A percentile compares a stretch with the other conserved stretches of the same genome.
Conservation (phyloP, 2,888 invertebrate species). For the Ochropleura plecta region DNA sequence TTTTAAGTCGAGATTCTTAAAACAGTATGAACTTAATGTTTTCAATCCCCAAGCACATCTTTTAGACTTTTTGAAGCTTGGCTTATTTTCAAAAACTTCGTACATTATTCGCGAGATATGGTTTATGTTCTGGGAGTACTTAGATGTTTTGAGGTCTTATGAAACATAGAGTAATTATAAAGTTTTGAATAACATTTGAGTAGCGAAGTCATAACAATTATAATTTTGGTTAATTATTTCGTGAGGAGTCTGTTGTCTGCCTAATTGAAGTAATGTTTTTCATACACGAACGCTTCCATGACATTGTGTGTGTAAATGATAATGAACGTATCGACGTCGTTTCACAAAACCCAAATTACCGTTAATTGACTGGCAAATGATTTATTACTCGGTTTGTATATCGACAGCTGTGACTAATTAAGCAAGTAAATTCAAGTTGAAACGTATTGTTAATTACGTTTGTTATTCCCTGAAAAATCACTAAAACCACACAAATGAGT, state of each 20-base stretch:
- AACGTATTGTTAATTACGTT: slow-evolving; percentile 42
- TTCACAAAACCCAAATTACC: slow-evolving; percentile 63
- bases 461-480: slow-evolving; percentile 42
- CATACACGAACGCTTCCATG: slow-evolving; percentile 12
- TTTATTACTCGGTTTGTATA: slow-evolving; percentile 64
- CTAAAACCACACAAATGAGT: slow-evolving; percentile 4
- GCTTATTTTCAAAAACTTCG: slow-evolving; percentile 63
- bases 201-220: slow-evolving; percentile 45
- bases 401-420: slow-evolving; percentile 66
- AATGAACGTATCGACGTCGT: slow-evolving; percentile 33
- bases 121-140: slow-evolving; percentile 48
- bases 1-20: slow-evolving; percentile 46
- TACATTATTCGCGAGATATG: slow-evolving; percentile 58
- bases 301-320: slow-evolving; percentile 34
- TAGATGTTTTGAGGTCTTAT: slow-evolving; percentile 43
- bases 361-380: slow-evolving; percentile 66
- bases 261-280: slow-evolving; percentile 48
- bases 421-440: slow-evolving; percentile 55
- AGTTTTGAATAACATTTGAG: slow-evolving; percentile 43
- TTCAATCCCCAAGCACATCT: slow-evolving; percentile 47
- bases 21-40: slow-evolving; percentile 54
- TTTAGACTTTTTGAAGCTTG: slow-evolving; percentile 55
- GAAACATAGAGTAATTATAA: slow-evolving; percentile 55
- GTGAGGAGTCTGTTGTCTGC: slow-evolving; percentile 26
- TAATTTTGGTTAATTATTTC: slow-evolving; percentile 47